phyloP scores from a whole-genome alignment of 2,888 invertebrate genomes.

The Oconnorella tubifera region DNA sequence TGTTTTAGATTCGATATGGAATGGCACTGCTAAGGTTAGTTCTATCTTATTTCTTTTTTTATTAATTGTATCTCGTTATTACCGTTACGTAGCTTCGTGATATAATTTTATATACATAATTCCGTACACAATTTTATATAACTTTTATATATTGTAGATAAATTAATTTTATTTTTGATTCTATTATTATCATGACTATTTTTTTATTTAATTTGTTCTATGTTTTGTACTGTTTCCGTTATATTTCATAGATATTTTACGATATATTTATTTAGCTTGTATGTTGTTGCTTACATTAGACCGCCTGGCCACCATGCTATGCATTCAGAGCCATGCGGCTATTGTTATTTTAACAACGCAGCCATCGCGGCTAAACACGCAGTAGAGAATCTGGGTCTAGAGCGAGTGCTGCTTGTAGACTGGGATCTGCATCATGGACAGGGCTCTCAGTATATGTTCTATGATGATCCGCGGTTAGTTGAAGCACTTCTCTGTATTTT shows the following conservation, averaged over 20 bases:
- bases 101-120: no score
- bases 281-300: slow-evolving; percentile 42
- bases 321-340: slow-evolving; percentile 72
- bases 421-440: slow-evolving; percentile 98
- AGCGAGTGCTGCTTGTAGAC: slow-evolving; percentile 76
- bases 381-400: slow-evolving; percentile 49
- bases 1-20: slow-evolving; percentile 26
- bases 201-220: background rate
- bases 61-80: no score
- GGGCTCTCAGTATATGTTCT: slow-evolving; percentile 66
- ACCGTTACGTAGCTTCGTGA: no score
- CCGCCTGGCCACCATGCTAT: slow-evolving; percentile 87
- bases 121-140: no score
- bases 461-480: slow-evolving; percentile 64
- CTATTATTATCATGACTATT: background rate
- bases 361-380: slow-evolving; percentile 79
- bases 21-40: slow-evolving; percentile 7
- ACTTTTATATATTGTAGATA: no score
- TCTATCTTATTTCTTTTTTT: background rate
- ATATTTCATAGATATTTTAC: no score
- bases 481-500: background rate
- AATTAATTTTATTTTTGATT: background rate
- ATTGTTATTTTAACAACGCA: slow-evolving; percentile 81
- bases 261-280: no score
- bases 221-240: background rate